phyloP scores from a whole-genome alignment of 2,797 vertebrate species.

The Morelia viridis region DNA sequence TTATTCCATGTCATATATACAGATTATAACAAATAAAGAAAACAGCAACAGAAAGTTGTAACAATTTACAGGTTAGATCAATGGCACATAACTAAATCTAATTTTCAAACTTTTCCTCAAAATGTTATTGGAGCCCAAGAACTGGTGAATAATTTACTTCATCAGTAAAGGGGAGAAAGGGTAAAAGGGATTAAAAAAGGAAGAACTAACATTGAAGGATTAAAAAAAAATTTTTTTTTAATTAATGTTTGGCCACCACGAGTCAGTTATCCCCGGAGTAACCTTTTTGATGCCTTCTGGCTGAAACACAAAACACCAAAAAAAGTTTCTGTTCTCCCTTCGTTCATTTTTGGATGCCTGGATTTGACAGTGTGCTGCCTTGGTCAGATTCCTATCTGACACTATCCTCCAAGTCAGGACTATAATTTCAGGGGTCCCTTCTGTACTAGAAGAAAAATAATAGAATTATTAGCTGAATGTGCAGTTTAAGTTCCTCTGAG shows the following conservation, averaged over 20 bases:
- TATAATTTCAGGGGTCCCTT: not conserved
- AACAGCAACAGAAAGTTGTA: constrained; percentile 34
- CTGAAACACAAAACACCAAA: no score
- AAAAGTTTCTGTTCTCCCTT: not conserved
- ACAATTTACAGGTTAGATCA: constrained; percentile 12
- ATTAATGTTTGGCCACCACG: no score
- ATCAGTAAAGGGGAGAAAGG: no score
- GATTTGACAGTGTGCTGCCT: not conserved
- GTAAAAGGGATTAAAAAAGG: no score
- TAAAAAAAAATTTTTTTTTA: no score
- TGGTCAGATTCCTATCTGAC: not conserved
- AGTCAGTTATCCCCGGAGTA: no score
- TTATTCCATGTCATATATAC: not conserved
- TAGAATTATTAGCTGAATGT: not conserved
- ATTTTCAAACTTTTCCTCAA: not conserved
- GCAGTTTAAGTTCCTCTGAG: not conserved
- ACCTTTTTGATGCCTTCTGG: no score
- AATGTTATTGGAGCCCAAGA: constrained; percentile 20
- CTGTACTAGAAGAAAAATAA: not conserved
- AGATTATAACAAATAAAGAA: constrained; percentile 8
- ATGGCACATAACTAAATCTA: not conserved
- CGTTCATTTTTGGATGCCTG: not conserved
- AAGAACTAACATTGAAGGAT: no score
- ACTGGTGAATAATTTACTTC: constrained; percentile 26
- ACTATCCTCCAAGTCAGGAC: not conserved